These are phyloP conservation scores for Drosophila multiciliata DNA, from an alignment of 2,888 invertebrate species.

Conservation along the genomic window DNA sequence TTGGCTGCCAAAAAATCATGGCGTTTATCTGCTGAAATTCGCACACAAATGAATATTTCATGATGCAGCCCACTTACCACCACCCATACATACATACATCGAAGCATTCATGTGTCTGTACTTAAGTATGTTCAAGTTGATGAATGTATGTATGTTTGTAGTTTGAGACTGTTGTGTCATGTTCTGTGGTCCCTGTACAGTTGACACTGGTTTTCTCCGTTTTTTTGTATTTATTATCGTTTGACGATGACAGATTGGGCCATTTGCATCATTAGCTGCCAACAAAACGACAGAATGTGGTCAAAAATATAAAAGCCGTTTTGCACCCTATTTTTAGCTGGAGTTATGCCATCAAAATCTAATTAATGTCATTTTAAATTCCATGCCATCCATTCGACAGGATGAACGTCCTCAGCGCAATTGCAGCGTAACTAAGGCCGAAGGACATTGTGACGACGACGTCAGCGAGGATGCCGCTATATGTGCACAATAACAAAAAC, in stretches of 20 bases:
- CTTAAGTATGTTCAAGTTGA: constrained; percentile 1
- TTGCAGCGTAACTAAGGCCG: constrained; percentile 48
- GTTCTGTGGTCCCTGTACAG: constrained; percentile 27
- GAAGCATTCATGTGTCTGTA: neutral
- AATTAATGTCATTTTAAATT: constrained; percentile 53
- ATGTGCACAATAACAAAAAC: constrained; percentile 15
- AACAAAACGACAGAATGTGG: constrained; percentile 15
- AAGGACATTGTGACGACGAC: constrained; percentile 57
- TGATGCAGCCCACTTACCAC: constrained; percentile 56
- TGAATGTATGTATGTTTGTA: neutral
- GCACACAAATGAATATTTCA: constrained; percentile 63
- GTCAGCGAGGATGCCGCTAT: constrained; percentile 36
- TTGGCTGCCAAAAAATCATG: constrained; percentile 49
- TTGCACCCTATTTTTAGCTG: constrained; percentile 48
- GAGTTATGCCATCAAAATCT: constrained; percentile 36
- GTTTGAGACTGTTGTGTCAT: constrained; percentile 11
- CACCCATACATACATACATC: constrained; percentile 6
- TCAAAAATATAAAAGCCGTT: constrained; percentile 14
- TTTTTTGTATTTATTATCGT: constrained; percentile 3
- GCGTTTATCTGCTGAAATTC: constrained; percentile 45
- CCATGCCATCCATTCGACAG: constrained; percentile 21
- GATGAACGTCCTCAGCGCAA: constrained; percentile 18
- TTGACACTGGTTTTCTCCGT: constrained; percentile 8
- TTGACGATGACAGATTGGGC: constrained; percentile 71
- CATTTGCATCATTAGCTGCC: constrained; percentile 40